These are phyloP conservation scores for Brachyptera putata DNA, from an alignment of 2,888 invertebrate genomes.

Conservation along the genomic window DNA sequence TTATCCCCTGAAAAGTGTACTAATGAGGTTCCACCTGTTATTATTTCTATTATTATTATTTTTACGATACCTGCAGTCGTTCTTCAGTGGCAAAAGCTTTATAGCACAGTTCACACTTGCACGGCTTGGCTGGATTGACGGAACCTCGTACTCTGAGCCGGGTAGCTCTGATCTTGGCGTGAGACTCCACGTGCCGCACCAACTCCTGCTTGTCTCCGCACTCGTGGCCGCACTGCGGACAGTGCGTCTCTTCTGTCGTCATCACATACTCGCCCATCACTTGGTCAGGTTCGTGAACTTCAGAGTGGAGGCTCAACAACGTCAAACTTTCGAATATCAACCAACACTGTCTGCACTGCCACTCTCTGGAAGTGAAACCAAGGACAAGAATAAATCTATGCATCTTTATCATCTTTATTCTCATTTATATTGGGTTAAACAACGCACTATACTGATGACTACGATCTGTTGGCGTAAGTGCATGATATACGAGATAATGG, in stretches of 20 bases:
- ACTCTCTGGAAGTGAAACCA: conserved; percentile 37
- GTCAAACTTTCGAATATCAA: conserved; percentile 46
- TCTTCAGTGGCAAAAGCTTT: conserved; percentile 61
- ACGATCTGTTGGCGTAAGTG: too few species aligned
- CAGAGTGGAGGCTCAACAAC: conserved; percentile 50
- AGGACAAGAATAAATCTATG: too few species aligned
- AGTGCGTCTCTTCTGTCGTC: conserved; percentile 23
- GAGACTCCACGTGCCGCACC: conserved; percentile 48
- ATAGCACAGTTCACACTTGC: conserved; percentile 61
- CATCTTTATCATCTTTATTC: too few species aligned
- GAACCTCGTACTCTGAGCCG: conserved; percentile 24
- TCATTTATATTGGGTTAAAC: too few species aligned
- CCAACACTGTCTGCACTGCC: conserved; percentile 44
- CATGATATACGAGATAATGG: too few species aligned
- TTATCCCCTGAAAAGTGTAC: too few species aligned
- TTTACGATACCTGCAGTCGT: conserved; percentile 54
- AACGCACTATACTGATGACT: too few species aligned
- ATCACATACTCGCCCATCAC: conserved; percentile 27
- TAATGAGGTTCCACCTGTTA: too few species aligned
- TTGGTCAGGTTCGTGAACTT: too few species aligned
- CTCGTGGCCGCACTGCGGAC: conserved; percentile 34
- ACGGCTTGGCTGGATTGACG: conserved; percentile 45
- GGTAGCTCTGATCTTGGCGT: conserved; percentile 43
- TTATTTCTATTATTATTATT: too few species aligned
- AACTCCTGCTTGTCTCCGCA: conserved; percentile 45